phyloP scores from a whole-genome alignment of 2,797 vertebrate genomes.

The Galagoides demidoff region DNA sequence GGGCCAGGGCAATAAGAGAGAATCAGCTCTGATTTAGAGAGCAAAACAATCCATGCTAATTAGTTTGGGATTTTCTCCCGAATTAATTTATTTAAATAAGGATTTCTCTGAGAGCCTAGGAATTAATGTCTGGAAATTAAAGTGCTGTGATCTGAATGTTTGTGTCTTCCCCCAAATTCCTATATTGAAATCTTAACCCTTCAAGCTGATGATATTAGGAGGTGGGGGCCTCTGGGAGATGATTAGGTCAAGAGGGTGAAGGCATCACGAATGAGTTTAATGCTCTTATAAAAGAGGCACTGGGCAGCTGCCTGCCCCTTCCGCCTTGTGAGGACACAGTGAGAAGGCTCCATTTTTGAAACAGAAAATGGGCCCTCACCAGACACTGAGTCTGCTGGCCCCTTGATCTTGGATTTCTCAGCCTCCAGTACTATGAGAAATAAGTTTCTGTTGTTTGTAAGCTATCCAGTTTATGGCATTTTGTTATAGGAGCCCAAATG shows the following conservation, averaged over 20 bases:
- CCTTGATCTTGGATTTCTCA: neutral
- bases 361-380: neutral
- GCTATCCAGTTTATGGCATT: neutral
- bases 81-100: slow-evolving; percentile 28
- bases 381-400: neutral
- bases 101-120: neutral
- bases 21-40: neutral
- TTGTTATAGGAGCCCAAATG: neutral
- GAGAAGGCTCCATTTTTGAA: neutral
- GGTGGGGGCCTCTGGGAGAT: neutral
- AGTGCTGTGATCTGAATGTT: neutral
- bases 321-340: too few species aligned
- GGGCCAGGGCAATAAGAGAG: neutral
- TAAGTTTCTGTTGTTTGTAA: neutral
- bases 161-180: neutral
- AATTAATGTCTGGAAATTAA: neutral
- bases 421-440: neutral
- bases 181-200: neutral
- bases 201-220: neutral
- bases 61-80: neutral
- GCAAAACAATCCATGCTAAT: neutral
- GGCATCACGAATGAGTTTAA: neutral
- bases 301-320: neutral
- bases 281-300: neutral
- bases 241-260: neutral